These are phyloP conservation scores for Echinometra lucunter DNA, from an alignment of 53 echinoderm and acorn worm genomes.

Conservation along the genomic window DNA sequence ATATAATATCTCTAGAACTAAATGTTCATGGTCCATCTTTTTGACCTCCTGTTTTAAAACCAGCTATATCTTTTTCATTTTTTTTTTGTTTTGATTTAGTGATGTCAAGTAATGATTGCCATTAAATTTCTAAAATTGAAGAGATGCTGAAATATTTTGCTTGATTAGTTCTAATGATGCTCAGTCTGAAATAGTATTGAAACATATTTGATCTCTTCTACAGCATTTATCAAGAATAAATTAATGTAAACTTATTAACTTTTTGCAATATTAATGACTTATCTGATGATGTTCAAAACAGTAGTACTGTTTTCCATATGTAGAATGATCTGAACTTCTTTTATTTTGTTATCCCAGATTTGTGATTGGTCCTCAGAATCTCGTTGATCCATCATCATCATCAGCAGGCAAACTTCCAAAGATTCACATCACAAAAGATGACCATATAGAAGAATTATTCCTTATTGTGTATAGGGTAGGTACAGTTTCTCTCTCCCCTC, in stretches of 20 bases:
- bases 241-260: neutral
- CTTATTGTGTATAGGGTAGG: constrained; percentile 92
- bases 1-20: neutral
- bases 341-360: constrained; percentile 69
- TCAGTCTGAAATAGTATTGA: neutral
- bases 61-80: neutral
- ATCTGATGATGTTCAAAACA: no score
- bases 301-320: no score
- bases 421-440: constrained; percentile 85
- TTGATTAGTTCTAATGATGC: neutral
- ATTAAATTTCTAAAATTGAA: neutral
- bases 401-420: constrained; percentile 77
- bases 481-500: neutral
- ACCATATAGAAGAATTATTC: constrained; percentile 81
- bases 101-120: neutral
- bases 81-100: neutral
- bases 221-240: neutral
- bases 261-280: no score
- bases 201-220: neutral
- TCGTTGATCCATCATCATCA: constrained; percentile 50
- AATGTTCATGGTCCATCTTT: neutral
- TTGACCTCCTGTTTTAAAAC: neutral
- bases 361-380: constrained; percentile 81
- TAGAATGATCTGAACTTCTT: neutral
- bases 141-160: neutral